Conservation (phyloP, 2,888 invertebrate species). For the Trachelus troglodyta region DNA sequence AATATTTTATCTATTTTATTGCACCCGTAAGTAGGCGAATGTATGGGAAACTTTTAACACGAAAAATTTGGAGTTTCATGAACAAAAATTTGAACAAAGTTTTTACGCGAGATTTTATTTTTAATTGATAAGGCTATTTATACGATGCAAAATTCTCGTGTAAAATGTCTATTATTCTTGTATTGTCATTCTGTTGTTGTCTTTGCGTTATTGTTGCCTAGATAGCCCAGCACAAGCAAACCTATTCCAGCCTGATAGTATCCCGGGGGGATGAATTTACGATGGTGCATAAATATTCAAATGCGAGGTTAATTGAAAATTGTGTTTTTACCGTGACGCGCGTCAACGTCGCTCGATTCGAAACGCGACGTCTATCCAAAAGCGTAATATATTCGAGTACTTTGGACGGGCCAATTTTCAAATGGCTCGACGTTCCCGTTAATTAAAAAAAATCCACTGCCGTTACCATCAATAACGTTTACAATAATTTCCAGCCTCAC, state of each 20-base stretch:
- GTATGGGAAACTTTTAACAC: background rate
- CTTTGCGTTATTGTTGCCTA: background rate
- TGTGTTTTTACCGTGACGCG: constrained; percentile 28
- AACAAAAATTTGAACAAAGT: background rate
- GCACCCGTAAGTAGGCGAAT: background rate
- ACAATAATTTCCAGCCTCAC: no score
- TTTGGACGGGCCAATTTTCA: constrained; percentile 30
- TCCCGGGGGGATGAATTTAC: background rate
- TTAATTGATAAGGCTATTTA: background rate
- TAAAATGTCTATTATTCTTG: background rate
- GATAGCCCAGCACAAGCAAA: background rate
- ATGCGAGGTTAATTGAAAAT: constrained; percentile 44
- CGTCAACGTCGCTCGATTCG: constrained; percentile 19
- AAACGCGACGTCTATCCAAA: constrained; percentile 12
- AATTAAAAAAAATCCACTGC: background rate
- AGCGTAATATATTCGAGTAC: constrained; percentile 37
- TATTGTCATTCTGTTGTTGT: background rate
- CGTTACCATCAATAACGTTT: background rate
- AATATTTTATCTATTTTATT: background rate
- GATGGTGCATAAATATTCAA: constrained; percentile 37
- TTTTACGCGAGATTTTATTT: background rate
- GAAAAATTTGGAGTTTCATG: background rate
- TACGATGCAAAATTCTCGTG: background rate
- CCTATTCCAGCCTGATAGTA: background rate
- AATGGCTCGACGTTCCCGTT: background rate